phyloP scores from a whole-genome alignment of 2,113 vertebrate species.

The Xyrauchen texanus region DNA sequence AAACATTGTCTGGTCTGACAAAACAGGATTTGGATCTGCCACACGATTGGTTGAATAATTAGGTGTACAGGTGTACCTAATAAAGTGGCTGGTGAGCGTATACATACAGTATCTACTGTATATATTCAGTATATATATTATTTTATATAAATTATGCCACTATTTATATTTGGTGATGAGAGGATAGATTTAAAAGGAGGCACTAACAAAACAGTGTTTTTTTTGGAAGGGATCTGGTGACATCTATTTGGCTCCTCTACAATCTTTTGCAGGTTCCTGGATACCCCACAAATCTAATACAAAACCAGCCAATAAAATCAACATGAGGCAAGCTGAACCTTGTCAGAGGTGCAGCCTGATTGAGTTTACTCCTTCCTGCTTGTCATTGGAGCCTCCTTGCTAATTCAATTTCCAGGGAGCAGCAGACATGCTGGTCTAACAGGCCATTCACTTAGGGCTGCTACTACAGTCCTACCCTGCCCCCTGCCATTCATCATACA shows the following conservation, averaged over 20 bases:
- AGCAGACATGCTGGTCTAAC: slow-evolving; percentile 66
- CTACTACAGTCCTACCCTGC: slow-evolving; percentile 61
- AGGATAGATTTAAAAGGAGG: not conserved
- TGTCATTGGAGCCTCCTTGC: slow-evolving; percentile 47
- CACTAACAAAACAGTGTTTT: not conserved
- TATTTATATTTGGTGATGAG: not conserved
- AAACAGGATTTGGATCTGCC: too few species aligned
- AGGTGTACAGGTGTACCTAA: too few species aligned
- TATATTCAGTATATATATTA: too few species aligned
- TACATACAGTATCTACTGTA: too few species aligned
- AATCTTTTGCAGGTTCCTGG: slow-evolving; percentile 24
- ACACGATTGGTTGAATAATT: too few species aligned
- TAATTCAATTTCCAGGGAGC: slow-evolving; percentile 73
- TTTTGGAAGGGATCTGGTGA: too few species aligned
- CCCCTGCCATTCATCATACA: slow-evolving; percentile 45
- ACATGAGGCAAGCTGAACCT: slow-evolving; percentile 18
- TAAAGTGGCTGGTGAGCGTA: too few species aligned
- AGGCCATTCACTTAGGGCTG: slow-evolving; percentile 70
- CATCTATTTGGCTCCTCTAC: not conserved
- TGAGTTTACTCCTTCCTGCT: slow-evolving; percentile 51
- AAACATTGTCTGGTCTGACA: too few species aligned
- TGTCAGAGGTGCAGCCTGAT: slow-evolving; percentile 39
- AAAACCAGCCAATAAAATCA: slow-evolving; percentile 26
- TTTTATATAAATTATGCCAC: too few species aligned
- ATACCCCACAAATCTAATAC: slow-evolving; percentile 53